Conservation (phyloP, 2,113 vertebrate species). For the Saimiri boliviensis region DNA sequence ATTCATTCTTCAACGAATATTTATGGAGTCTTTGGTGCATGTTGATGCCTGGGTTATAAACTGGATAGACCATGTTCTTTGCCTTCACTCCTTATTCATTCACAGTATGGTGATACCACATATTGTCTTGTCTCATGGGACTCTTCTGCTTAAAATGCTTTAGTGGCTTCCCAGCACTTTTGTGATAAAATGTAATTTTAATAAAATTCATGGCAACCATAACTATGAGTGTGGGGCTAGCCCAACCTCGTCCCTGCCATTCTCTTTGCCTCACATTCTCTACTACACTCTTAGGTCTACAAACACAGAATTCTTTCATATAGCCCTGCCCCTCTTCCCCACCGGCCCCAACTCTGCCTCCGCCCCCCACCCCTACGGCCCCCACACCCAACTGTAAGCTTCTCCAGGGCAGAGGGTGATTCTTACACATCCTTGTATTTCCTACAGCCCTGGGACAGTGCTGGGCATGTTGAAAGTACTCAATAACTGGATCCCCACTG, state of each 20-base stretch:
- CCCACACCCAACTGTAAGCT: not conserved
- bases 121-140: not conserved
- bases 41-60: not conserved
- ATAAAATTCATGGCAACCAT: not conserved
- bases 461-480: not conserved
- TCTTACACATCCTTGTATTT: not conserved
- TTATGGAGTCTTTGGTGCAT: not conserved
- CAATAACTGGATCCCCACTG: not conserved
- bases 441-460: not conserved
- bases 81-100: not conserved
- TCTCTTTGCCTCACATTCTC: not conserved
- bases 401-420: not conserved
- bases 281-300: not conserved
- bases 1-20: not conserved
- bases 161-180: not conserved
- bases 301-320: not conserved
- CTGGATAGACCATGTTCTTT: not conserved
- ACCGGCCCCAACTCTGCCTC: too few species aligned
- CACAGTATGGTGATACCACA: not conserved
- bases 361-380: too few species aligned
- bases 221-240: not conserved
- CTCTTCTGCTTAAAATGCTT: not conserved
- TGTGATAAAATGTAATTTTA: not conserved
- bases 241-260: not conserved
- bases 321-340: not conserved